Conservation (phyloP, 2,113 vertebrate species). For the Pristiophorus japonicus region DNA sequence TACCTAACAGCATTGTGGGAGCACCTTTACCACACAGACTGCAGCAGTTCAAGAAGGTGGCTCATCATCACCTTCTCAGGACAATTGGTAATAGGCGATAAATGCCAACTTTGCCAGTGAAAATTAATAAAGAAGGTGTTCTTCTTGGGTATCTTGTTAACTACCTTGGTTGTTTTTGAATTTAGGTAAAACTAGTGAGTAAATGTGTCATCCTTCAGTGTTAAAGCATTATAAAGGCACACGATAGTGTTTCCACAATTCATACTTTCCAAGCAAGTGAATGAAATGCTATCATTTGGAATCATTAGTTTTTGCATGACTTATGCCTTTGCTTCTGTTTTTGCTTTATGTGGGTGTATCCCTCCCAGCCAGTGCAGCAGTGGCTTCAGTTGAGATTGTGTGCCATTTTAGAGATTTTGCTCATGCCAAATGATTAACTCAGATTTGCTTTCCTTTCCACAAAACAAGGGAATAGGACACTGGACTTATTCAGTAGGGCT, state of each 20-base stretch:
- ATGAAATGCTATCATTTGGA: not conserved
- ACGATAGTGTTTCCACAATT: not conserved
- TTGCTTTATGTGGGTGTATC: conserved; percentile 15
- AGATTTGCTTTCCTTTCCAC: not conserved
- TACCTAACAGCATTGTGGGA: not conserved
- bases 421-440: conserved; percentile 27
- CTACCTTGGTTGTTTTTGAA: too few species aligned
- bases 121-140: not conserved
- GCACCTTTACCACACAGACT: not conserved
- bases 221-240: not conserved
- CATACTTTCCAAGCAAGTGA: not conserved
- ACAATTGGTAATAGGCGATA: not conserved
- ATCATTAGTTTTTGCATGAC: not conserved
- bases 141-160: not conserved
- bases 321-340: not conserved
- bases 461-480: conserved; percentile 5
- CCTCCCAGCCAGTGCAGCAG: not conserved
- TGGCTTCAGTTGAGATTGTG: conserved; percentile 11
- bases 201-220: not conserved
- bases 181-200: not conserved
- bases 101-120: not conserved
- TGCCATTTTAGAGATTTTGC: not conserved
- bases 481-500: not conserved
- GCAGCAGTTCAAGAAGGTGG: not conserved
- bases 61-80: not conserved